These are phyloP conservation scores for Enteromius fasciolatus DNA, from an alignment of 2,797 vertebrate genomes.

Conservation along the genomic window DNA sequence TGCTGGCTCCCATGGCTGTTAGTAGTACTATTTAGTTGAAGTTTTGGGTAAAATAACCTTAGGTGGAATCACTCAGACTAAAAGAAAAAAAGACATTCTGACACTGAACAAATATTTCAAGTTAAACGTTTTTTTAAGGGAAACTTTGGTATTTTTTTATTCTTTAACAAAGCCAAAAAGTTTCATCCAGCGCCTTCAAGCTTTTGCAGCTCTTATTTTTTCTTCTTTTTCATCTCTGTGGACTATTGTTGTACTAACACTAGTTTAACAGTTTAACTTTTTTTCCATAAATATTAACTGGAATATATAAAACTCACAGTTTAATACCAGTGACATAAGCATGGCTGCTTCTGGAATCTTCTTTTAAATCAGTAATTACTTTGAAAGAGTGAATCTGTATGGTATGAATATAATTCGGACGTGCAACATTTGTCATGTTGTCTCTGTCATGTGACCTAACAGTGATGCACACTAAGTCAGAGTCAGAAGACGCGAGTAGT, in stretches of 20 bases:
- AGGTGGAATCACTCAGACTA: not conserved
- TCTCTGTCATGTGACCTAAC: not conserved
- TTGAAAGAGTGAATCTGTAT: not conserved
- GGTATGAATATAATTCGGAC: not conserved
- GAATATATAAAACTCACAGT: not conserved
- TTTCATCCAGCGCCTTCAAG: no score
- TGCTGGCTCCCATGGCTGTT: no score
- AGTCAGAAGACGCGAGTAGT: not conserved
- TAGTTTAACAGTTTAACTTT: not conserved
- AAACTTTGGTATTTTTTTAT: no score
- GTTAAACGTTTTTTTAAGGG: no score
- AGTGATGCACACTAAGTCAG: not conserved
- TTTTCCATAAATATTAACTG: not conserved
- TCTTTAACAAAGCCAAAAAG: not conserved
- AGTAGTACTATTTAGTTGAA: no score
- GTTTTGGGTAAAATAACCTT: not conserved
- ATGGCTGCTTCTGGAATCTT: not conserved
- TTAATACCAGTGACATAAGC: not conserved
- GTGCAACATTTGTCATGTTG: not conserved
- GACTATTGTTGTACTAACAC: not conserved
- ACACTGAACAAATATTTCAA: not conserved
- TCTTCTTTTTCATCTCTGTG: not conserved
- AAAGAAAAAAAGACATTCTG: not conserved
- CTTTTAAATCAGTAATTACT: not conserved
- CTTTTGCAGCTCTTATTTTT: no score